Conservation (phyloP, 2,797 vertebrate genomes). For the Tarsius wallacei region DNA sequence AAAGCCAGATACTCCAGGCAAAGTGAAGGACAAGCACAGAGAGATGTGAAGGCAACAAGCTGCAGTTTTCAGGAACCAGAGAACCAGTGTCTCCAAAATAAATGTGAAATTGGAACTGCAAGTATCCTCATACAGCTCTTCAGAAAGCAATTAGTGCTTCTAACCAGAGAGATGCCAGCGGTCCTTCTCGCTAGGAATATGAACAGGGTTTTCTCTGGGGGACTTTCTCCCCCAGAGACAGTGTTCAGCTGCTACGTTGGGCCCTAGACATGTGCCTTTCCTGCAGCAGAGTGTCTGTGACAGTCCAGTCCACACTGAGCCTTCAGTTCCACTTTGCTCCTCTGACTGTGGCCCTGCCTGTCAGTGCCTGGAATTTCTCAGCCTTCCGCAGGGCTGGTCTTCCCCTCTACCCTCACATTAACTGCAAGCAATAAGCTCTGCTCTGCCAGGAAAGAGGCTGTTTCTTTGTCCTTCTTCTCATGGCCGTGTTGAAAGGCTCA, state of each 20-base stretch:
- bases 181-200: not conserved
- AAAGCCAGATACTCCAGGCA: not conserved
- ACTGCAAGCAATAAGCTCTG: not conserved
- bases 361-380: constrained; percentile 1
- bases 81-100: not conserved
- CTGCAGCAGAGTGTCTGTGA: not conserved
- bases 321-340: not conserved
- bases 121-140: not conserved
- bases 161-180: not conserved
- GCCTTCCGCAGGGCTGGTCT: not conserved
- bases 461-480: constrained; percentile 57
- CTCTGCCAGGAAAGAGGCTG: not conserved
- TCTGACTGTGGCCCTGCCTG: not conserved
- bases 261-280: not conserved
- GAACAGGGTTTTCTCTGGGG: not conserved
- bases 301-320: too few species aligned
- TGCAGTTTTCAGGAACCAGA: not conserved
- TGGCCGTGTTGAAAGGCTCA: constrained; percentile 57
- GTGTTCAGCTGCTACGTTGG: not conserved
- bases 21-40: not conserved
- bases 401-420: not conserved
- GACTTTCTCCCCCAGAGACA: not conserved
- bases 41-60: rapidly evolving
- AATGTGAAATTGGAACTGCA: not conserved
- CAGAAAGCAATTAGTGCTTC: not conserved